Percentiles rank a stretch among this genome's conserved stretches.
Conservation (phyloP, 1,140 invertebrate genomes). For the Brachionus sp. region DNA sequence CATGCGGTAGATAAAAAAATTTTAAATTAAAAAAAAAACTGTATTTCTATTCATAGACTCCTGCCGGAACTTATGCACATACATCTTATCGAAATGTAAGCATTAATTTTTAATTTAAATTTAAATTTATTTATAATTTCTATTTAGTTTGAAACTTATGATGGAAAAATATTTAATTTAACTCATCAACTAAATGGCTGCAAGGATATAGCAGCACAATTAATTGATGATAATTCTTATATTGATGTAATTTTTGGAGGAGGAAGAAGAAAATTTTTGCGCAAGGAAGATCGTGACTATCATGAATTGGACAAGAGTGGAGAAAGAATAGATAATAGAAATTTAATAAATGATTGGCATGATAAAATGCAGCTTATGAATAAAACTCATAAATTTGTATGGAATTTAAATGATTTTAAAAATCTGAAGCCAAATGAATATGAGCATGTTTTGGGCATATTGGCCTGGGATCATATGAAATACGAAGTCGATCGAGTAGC, state of each 20-base stretch:
- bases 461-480: slow-evolving; percentile 70
- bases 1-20: slow-evolving; percentile 64
- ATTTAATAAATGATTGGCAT: slow-evolving; percentile 40
- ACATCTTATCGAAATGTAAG: neutral
- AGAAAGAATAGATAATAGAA: slow-evolving; percentile 24
- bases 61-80: slow-evolving; percentile 75
- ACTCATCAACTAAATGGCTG: slow-evolving; percentile 55
- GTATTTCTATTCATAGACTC: slow-evolving; percentile 62
- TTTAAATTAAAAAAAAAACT: neutral
- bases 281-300: neutral
- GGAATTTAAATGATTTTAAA: slow-evolving; percentile 25
- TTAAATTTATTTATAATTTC: slow-evolving; percentile 47
- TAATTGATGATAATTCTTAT: slow-evolving; percentile 49
- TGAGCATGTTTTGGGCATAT: slow-evolving; percentile 33
- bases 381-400: slow-evolving; percentile 23
- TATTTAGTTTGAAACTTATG: slow-evolving; percentile 53
- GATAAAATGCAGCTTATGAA: slow-evolving; percentile 37
- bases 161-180: slow-evolving; percentile 46
- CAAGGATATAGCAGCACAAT: slow-evolving; percentile 57
- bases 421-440: slow-evolving; percentile 22
- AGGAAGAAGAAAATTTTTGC: slow-evolving; percentile 22
- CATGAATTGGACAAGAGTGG: neutral
- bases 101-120: neutral
- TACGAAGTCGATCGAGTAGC: slow-evolving; percentile 67
- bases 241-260: slow-evolving; percentile 44